A percentile compares a stretch with the other conserved stretches of the same genome.
Evolutionary conservation across 23 tunicate genomes (phyloP).

Genomic region (Trididemnum clinides): DNA sequence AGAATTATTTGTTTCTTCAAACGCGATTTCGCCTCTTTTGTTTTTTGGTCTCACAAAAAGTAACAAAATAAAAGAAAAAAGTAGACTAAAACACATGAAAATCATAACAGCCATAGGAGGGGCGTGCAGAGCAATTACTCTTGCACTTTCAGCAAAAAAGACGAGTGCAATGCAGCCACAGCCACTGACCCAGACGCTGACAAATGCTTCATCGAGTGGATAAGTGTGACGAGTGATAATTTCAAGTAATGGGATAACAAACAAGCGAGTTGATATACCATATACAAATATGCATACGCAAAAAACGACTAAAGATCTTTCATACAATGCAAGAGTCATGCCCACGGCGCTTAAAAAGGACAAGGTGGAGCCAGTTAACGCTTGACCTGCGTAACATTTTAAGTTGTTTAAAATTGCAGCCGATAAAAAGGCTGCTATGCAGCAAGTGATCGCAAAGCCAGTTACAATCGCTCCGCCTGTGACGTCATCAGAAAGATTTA

Average conservation of each 20-base stretch:
- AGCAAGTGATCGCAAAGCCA: neutral
- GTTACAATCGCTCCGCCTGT: constrained; percentile 11
- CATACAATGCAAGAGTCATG: neutral
- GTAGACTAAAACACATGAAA: neutral
- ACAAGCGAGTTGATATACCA: constrained; percentile 3
- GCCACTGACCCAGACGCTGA: constrained; percentile 12
- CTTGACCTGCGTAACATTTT: neutral
- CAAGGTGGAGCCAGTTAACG: neutral
- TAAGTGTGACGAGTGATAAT: constrained; percentile 12
- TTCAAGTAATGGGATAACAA: constrained; percentile 6
- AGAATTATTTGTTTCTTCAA: no score
- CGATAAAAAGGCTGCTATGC: neutral
- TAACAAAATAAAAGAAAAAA: neutral
- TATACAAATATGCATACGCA: neutral
- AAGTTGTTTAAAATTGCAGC: neutral
- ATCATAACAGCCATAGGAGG: neutral
- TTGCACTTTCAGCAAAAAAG: neutral
- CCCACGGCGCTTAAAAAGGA: neutral
- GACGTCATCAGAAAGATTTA: neutral
- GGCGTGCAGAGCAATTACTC: neutral
- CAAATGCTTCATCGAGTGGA: constrained; percentile 11
- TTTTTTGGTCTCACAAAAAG: neutral
- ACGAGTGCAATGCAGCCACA: constrained; percentile 6
- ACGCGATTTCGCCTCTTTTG: neutral
- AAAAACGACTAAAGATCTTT: neutral